Percentiles rank a stretch among this genome's conserved stretches.
Evolutionary conservation across 1,140 invertebrate genomes (phyloP).

Genomic region (Lepidurus couesii): DNA sequence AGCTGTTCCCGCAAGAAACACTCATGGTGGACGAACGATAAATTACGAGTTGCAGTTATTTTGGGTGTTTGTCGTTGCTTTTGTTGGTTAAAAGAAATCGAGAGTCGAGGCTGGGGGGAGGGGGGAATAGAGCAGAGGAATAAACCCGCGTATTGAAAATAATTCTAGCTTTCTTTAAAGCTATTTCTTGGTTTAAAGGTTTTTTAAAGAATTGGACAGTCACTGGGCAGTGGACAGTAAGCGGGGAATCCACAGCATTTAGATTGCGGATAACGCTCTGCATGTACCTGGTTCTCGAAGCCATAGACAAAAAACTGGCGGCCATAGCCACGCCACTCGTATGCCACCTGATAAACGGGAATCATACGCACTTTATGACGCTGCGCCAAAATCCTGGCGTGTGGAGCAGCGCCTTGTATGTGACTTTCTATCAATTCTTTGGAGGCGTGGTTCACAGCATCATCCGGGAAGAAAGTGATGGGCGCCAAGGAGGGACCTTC

Average conservation of each 20-base stretch:
- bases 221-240: neutral
- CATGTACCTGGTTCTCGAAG: constrained; percentile 30
- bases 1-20: constrained; percentile 85
- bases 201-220: neutral
- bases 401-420: neutral
- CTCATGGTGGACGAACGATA: constrained; percentile 86
- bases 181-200: neutral
- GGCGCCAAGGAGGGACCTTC: constrained; percentile 27
- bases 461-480: constrained; percentile 33
- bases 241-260: constrained; percentile 25
- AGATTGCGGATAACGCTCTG: constrained; percentile 29
- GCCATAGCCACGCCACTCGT: constrained; percentile 31
- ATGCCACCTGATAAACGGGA: constrained; percentile 28
- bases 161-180: too few species aligned
- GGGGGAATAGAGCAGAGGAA: neutral
- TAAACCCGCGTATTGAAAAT: neutral
- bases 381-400: neutral
- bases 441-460: constrained; percentile 31
- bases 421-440: constrained; percentile 31
- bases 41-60: constrained; percentile 36
- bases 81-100: neutral
- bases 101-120: neutral
- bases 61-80: neutral
- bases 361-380: constrained; percentile 30
- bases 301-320: constrained; percentile 32